Evolutionary conservation across 2,888 invertebrate genomes (phyloP), one percentile per base, ranked within the genome.

Genomic region (Teleiodes luculella): DNA sequence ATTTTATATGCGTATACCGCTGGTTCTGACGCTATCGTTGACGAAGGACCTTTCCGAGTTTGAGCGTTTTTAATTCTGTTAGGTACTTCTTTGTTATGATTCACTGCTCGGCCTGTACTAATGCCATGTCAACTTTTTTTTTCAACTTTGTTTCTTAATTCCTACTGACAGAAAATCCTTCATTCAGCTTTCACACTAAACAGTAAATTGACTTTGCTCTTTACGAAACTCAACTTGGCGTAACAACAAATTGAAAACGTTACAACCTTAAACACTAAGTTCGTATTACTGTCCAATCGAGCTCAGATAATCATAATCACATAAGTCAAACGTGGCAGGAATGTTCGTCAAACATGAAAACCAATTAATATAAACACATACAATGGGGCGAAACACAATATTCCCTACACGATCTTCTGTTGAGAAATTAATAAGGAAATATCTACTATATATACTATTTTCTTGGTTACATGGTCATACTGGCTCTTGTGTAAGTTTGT

Each of bases 301-400:
- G 16, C 30, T 20, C 18, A 35, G 35, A 47, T 35, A 20, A 46
- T 46, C 49, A 36, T 28, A 37, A 49, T 36, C 37, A 14, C 39
- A 57, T 67, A 66, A 64, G 66, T 68, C 65, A 70, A 64, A 65
- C 54, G 58, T 61, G 67, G 64, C 64, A 58, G 62, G 61, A 63
- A 64, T 63, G 68, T 65, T 64, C 66, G 59, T 67, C 68, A 63
- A 24, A 24, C 20, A 4, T 24, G 43, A 43, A 20, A 56, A 57
- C 59, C 75, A 80, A 81, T 80, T 80, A 79, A 78, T 82, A 73
- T 76, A 61, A 67, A 61, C 57, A 58, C 59, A 65, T 60, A 81
- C 81, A 83, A 82, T 74, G 63, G 69, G 63, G 58, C 55, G 81
- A 70, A 83, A 83, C 64, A 57, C 66, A 74, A 83, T 80, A 82